Evolutionary conservation across 2,113 vertebrate species (phyloP).

Genomic region (Rissa tridactyla): DNA sequence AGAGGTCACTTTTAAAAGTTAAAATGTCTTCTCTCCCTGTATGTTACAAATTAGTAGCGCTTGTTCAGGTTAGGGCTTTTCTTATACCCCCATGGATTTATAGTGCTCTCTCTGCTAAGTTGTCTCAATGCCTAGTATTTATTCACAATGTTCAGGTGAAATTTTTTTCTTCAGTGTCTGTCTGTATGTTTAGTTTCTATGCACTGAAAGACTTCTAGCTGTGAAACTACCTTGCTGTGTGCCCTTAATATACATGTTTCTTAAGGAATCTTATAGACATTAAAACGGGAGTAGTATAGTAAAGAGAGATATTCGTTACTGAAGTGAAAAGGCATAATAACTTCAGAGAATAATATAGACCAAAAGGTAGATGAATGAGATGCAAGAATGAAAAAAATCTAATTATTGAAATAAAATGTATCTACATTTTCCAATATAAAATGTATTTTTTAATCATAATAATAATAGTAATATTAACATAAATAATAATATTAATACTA

Average conservation of each 20-base stretch:
- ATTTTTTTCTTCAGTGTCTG: background rate
- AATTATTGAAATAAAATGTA: background rate
- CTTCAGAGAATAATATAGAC: conserved; percentile 20
- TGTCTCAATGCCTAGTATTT: background rate
- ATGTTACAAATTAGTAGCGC: background rate
- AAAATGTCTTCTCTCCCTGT: background rate
- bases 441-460: background rate
- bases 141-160: background rate
- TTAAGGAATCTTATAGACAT: background rate
- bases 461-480: background rate
- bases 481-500: background rate
- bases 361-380: background rate
- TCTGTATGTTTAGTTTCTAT: background rate
- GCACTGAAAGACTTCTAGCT: background rate
- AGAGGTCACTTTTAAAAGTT: background rate
- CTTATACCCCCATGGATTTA: background rate
- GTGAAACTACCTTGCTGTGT: background rate
- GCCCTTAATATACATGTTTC: background rate
- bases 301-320: background rate
- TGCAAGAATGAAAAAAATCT: background rate
- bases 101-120: background rate
- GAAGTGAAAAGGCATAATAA: background rate
- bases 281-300: background rate
- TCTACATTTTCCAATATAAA: background rate
- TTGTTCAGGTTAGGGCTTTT: background rate